These are phyloP conservation scores for cat (Felis catus) DNA, from an alignment of 2,113 vertebrate genomes.

Conservation along the genomic window F.catus_Fca126_mat1.0 CM031417.1:124084001-124084500, in stretches of 20 bases:
- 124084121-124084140: not conserved
- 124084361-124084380: conserved; percentile 76
- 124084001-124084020: not conserved
- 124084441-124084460: conserved; percentile 69
- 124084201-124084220: not conserved
- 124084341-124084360: conserved; percentile 56
- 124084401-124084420: conserved; percentile 75
- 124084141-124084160: not conserved
- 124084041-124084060: not conserved
- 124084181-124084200: not conserved
- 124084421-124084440: conserved; percentile 73
- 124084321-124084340: conserved; percentile 69
- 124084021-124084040: not conserved
- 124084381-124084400: conserved; percentile 81
- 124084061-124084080: not conserved
- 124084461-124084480: conserved; percentile 76
- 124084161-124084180: not conserved
- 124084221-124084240: not conserved
- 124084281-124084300: conserved; percentile 4
- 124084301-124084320: conserved; percentile 36
- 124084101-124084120: not conserved
- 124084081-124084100: not conserved
- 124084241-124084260: conserved; percentile 41
- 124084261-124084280: conserved; percentile 57
- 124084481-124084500: not conserved